A percentile compares a stretch with the other conserved stretches of the same genome.
Evolutionary conservation across 2,113 vertebrate genomes (phyloP).

Genomic region (Cochlearius cochlearius): DNA sequence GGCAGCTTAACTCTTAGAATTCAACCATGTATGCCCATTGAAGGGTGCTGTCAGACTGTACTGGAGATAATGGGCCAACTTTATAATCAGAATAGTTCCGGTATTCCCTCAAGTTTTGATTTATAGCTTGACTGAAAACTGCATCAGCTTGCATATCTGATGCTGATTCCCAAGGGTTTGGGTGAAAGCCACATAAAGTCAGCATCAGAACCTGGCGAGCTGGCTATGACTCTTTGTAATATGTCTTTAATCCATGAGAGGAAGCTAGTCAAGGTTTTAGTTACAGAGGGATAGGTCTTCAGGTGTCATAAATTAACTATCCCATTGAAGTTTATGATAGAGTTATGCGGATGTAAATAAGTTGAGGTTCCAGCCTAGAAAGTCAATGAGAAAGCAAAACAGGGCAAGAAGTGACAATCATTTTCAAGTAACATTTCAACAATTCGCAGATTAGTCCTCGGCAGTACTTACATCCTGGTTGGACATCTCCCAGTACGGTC

Average conservation of each 20-base stretch:
- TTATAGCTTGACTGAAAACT: background rate
- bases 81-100: background rate
- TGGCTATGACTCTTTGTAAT: background rate
- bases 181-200: background rate
- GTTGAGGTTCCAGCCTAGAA: background rate
- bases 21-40: background rate
- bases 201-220: background rate
- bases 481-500: conserved; percentile 98
- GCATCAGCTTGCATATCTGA: background rate
- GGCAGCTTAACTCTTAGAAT: background rate
- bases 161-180: background rate
- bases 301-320: background rate
- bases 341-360: background rate
- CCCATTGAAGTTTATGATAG: background rate
- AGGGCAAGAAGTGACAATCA: background rate
- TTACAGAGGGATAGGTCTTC: background rate
- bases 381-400: background rate
- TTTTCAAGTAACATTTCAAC: background rate
- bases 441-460: background rate
- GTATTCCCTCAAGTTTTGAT: background rate
- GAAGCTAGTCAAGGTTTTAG: background rate
- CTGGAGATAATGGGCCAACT: background rate
- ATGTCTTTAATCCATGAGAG: background rate
- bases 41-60: background rate
- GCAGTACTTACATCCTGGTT: conserved; percentile 92